Evolutionary conservation across 2,113 vertebrate genomes (phyloP), one percentile per base, ranked within the genome.

Genomic region (Boleophthalmus pectinirostris): DNA sequence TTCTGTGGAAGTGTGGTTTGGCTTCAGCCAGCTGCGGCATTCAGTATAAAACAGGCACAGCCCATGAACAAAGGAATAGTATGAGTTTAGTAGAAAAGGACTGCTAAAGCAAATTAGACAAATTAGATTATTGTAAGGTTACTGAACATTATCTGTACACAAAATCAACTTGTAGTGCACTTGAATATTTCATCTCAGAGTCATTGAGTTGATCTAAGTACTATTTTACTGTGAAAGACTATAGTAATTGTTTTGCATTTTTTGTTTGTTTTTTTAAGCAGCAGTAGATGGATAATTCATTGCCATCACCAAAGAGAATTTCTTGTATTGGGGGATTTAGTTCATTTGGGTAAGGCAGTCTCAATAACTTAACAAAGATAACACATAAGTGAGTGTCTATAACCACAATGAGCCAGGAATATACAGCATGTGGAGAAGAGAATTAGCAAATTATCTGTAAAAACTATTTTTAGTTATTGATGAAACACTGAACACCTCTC

Each of bases 11-110:
- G 7, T 18, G 12, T 3, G 6, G 45, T 61, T 57, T 45, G 46
- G 24, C 29, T 18, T 51, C 14, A 78, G 38, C 25, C 79, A 85
- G 74, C 56, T 82, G 75, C 56, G 74, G 49, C 51, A 80, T 38
- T 82, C 66, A 72, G 21, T 70, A 70, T 72, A 29, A 61, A 64
- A 54, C 12, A 2, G 13, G 56, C 56, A 58, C 20, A 25, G 56
- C 23, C 56, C 56, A 15, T 25, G 21, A 57, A 57, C 51, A 20
- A 54, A 54, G 20, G 9, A n/a, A 20, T n/a, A 9, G n/a, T 54
- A 0, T 53, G 20, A 54, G 51, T 21, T 54, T 9, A 54, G 20
- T n/a, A 18, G 49, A 6, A 18, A 1, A 16, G 49, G 16, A 16
- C 16, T 3, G 15, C 1, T 20, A 18, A 47, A 7, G 3, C 15